Evolutionary conservation across 2,113 vertebrate species (phyloP).

Genomic region (Physeter macrocephalus): DNA sequence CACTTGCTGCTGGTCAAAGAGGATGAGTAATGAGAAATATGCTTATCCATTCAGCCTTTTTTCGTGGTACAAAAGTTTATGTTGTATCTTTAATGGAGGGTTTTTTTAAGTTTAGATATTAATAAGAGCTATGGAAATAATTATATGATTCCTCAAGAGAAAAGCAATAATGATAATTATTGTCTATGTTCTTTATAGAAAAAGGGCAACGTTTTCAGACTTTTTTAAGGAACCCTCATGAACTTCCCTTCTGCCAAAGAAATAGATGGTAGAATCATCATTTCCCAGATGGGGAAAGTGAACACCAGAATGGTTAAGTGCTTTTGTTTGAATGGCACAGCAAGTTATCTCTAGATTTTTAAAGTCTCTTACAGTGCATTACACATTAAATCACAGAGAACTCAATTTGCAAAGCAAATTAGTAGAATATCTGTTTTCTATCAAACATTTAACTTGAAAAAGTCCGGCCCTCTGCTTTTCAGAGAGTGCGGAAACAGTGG

Average conservation of each 20-base stretch:
- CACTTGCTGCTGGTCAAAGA: neutral
- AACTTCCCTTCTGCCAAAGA: neutral
- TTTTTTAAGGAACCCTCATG: neutral
- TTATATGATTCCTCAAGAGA: neutral
- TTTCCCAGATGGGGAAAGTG: neutral
- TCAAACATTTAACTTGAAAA: conserved; percentile 65
- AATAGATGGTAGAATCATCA: neutral
- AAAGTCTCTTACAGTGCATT: conserved; percentile 37
- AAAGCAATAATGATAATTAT: neutral
- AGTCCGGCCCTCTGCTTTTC: conserved; percentile 48
- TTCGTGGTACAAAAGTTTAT: neutral
- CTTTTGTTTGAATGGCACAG: conserved; percentile 12
- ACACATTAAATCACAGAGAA: conserved; percentile 33
- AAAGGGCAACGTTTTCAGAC: neutral
- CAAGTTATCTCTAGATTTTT: neutral
- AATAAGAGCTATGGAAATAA: neutral
- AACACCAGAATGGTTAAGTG: neutral
- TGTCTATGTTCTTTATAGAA: neutral
- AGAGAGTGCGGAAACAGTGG: conserved; percentile 32
- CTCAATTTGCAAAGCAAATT: conserved; percentile 69
- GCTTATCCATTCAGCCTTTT: neutral
- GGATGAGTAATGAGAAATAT: neutral
- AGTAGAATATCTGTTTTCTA: conserved; percentile 68
- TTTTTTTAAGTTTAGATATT: conserved; percentile 3
- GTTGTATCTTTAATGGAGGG: neutral